Conservation (phyloP, 2,888 invertebrate genomes). For the Arrhopalites spinosus region DNA sequence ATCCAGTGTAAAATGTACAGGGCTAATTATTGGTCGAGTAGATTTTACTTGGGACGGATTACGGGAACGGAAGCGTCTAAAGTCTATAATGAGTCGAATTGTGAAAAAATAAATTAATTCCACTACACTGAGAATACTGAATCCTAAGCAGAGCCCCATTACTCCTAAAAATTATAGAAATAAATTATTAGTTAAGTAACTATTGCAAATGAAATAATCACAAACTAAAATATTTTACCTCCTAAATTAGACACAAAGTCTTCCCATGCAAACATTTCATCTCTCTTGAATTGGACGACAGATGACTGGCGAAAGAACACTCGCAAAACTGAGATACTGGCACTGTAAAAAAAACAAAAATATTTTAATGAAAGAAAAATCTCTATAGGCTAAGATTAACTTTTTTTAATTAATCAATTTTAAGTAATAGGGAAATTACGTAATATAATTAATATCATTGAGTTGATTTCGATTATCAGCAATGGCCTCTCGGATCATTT, state of each 20-base stretch:
- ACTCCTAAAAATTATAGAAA: constrained; percentile 42
- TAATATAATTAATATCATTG: constrained; percentile 52
- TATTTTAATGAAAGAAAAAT: too few relatives aligned
- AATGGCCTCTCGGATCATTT: constrained; percentile 54
- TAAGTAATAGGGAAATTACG: constrained; percentile 30
- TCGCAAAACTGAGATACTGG: constrained; percentile 51
- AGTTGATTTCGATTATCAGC: constrained; percentile 44
- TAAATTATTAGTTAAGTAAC: not conserved
- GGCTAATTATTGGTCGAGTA: too few relatives aligned
- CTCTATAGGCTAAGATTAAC: too few relatives aligned
- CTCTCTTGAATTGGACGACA: constrained; percentile 54
- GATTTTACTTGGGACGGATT: too few relatives aligned
- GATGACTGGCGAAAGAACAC: constrained; percentile 53
- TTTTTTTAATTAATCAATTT: too few relatives aligned
- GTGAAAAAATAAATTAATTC: constrained; percentile 52
- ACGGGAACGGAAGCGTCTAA: too few relatives aligned
- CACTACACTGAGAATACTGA: constrained; percentile 47
- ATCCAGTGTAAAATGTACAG: too few relatives aligned
- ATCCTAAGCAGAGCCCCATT: constrained; percentile 51
- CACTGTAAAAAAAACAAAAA: constrained; percentile 41
- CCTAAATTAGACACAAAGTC: constrained; percentile 53
- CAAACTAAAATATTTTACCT: not conserved
- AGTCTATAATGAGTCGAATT: too few relatives aligned
- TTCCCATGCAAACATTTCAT: constrained; percentile 55
- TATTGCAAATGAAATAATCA: not conserved